phyloP scores from a whole-genome alignment of 1,140 invertebrate genomes.

The Drosophila insularis region DNA sequence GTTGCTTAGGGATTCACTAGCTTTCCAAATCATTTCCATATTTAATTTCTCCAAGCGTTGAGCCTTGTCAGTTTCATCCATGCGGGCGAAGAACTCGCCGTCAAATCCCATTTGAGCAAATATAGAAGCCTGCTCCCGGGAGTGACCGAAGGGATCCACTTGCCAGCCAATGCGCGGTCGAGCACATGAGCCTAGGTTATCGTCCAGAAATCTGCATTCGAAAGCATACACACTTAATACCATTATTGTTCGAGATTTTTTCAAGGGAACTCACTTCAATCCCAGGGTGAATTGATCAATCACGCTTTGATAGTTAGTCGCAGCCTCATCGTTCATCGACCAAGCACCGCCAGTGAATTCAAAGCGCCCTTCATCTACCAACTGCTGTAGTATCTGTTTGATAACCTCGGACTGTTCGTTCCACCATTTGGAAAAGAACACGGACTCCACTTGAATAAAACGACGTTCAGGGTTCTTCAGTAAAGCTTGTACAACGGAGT shows the following conservation, averaged over 20 bases:
- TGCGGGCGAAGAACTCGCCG: conserved; percentile 93
- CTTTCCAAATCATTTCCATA: conserved; percentile 79
- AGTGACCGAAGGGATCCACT: conserved; percentile 97
- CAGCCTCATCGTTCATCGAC: conserved; percentile 97
- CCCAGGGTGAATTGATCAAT: conserved; percentile 96
- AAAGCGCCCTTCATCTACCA: conserved; percentile 90
- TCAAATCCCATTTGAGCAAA: conserved; percentile 94
- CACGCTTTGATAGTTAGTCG: conserved; percentile 95
- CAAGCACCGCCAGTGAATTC: conserved; percentile 95
- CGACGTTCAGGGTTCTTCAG: conserved; percentile 87
- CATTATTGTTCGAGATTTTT: neutral
- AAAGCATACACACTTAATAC: neutral
- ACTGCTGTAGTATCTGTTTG: conserved; percentile 84
- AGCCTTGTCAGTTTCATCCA: conserved; percentile 94
- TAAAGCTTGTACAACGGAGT: conserved; percentile 93
- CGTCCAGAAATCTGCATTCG: conserved; percentile 85
- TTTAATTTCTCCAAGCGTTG: conserved; percentile 85
- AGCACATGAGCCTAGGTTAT: conserved; percentile 93
- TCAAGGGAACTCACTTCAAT: conserved; percentile 84
- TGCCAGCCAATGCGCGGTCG: conserved; percentile 94
- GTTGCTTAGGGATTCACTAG: conserved; percentile 86
- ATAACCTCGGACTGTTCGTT: conserved; percentile 86
- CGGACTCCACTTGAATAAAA: conserved; percentile 91
- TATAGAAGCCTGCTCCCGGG: conserved; percentile 92
- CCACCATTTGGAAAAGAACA: conserved; percentile 98